Percentiles rank a stretch among this genome's conserved stretches.
These are phyloP conservation scores for Enhydra lutris DNA, from an alignment of 2,113 vertebrate species.

Conservation along the genomic window DNA sequence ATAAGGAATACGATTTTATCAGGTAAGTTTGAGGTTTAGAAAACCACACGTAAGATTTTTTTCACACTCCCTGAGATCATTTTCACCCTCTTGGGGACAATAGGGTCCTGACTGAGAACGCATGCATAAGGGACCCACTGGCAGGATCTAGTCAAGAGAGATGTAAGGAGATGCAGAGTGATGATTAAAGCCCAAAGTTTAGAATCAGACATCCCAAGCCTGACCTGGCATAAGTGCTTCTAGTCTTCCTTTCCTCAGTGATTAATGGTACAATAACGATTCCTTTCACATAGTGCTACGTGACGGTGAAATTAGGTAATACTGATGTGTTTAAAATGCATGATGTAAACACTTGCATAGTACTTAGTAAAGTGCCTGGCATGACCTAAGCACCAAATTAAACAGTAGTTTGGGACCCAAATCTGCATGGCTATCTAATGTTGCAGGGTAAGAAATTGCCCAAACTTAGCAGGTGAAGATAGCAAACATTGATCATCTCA, in stretches of 20 bases:
- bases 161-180: background rate
- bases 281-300: background rate
- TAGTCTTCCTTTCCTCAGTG: background rate
- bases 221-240: background rate
- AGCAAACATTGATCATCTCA: background rate
- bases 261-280: background rate
- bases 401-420: background rate
- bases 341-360: background rate
- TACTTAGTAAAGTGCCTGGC: background rate
- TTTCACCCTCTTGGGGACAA: background rate
- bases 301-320: background rate
- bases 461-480: background rate
- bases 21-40: background rate
- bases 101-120: fast-evolving
- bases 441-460: too few relatives aligned
- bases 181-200: background rate
- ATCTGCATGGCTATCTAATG: background rate
- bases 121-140: background rate
- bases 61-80: background rate
- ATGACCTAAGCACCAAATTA: background rate
- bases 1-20: background rate
- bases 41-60: background rate
- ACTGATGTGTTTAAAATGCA: background rate
- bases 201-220: too few relatives aligned
- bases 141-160: background rate